Evolutionary conservation across 2,113 vertebrate genomes (phyloP).

Genomic region (zebrafish (Danio rerio)): DNA sequence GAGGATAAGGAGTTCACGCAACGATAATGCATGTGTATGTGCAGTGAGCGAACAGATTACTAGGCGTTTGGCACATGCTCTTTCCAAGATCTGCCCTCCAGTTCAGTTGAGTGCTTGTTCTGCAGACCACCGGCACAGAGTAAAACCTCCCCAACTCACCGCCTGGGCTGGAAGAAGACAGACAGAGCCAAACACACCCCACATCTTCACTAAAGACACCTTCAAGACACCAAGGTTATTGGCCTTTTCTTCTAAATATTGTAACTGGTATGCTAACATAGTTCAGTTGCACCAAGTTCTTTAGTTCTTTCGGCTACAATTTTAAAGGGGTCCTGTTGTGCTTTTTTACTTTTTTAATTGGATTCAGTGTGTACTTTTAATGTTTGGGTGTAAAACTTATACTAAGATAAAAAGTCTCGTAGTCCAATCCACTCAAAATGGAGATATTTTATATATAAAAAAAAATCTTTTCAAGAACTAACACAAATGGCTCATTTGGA

Average conservation of each 20-base stretch:
- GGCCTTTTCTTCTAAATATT: conserved; percentile 4
- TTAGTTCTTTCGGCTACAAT: too few species aligned
- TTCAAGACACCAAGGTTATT: neutral
- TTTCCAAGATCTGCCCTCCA: conserved; percentile 23
- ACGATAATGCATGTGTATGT: neutral
- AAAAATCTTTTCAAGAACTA: too few species aligned
- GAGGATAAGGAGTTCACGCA: conserved; percentile 6
- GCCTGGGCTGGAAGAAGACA: neutral
- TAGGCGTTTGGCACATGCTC: conserved; percentile 27
- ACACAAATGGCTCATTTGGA: too few species aligned
- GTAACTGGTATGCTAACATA: neutral
- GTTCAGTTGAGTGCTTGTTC: neutral
- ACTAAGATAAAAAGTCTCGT: too few species aligned
- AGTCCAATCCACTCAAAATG: too few species aligned
- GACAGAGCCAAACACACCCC: neutral
- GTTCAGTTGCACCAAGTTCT: too few species aligned
- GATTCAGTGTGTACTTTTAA: too few species aligned
- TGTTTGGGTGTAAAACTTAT: too few species aligned
- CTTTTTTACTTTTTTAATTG: too few species aligned
- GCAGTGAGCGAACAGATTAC: conserved; percentile 6
- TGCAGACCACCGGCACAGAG: conserved; percentile 1
- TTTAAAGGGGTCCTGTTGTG: too few species aligned
- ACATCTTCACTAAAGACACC: neutral
- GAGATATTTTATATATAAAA: too few species aligned
- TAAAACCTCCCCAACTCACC: neutral